Conservation (phyloP, 2,113 vertebrate genomes). For the Oncorhynchus kisutch region DNA sequence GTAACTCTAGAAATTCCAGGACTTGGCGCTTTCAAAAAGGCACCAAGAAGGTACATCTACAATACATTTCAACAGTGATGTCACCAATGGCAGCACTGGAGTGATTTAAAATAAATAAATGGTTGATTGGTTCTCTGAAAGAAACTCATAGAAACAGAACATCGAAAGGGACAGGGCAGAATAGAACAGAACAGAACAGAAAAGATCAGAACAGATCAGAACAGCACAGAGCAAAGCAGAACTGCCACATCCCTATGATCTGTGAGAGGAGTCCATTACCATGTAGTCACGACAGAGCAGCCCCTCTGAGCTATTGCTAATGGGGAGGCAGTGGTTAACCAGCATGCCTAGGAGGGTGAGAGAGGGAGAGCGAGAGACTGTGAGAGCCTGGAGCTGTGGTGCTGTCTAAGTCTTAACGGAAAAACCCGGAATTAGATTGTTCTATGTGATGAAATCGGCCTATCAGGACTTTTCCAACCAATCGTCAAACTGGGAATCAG, state of each 20-base stretch:
- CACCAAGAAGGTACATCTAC: no score
- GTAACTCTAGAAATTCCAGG: no score
- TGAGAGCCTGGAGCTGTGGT: background rate
- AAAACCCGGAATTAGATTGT: background rate
- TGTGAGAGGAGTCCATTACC: background rate
- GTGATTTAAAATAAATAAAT: no score
- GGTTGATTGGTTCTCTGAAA: no score
- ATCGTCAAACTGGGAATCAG: conserved; percentile 12
- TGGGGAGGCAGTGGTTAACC: background rate
- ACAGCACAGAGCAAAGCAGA: background rate
- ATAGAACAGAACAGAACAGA: no score
- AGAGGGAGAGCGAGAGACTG: background rate
- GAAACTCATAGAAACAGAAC: no score
- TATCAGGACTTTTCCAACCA: conserved; percentile 23
- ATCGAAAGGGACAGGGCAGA: no score
- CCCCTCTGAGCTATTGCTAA: background rate
- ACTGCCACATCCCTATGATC: background rate
- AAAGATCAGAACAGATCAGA: background rate
- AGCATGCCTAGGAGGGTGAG: background rate
- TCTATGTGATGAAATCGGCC: background rate
- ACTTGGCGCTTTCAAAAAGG: no score
- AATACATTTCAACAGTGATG: no score
- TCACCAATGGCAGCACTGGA: no score
- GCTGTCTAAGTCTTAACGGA: background rate
- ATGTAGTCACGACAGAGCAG: background rate